Evolutionary conservation across 1,140 invertebrate genomes (phyloP).

Genomic region (Solenopsis fugax): DNA sequence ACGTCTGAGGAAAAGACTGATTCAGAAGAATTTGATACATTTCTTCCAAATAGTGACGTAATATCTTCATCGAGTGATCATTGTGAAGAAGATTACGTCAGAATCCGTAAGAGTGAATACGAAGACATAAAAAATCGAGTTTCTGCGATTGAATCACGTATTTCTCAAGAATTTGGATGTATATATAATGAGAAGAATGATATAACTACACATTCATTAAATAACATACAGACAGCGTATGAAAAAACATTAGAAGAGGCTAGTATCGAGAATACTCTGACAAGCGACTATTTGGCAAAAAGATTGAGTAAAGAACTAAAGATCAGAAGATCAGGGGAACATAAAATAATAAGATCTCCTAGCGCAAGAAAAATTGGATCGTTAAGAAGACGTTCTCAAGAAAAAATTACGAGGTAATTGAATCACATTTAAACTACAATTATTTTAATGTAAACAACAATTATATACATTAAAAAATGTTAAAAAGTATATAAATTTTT

Average conservation of each 20-base stretch:
- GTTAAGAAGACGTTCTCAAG: slow-evolving; percentile 90
- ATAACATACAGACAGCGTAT: slow-evolving; percentile 89
- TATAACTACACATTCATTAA: slow-evolving; percentile 76
- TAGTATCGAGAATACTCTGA: slow-evolving; percentile 87
- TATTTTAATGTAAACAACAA: not conserved
- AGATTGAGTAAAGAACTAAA: slow-evolving; percentile 91
- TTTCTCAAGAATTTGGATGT: slow-evolving; percentile 90
- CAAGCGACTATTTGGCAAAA: slow-evolving; percentile 90
- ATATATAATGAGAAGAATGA: slow-evolving; percentile 79
- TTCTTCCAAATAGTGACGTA: slow-evolving; percentile 36
- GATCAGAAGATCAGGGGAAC: slow-evolving; percentile 89
- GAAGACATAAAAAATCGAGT: slow-evolving; percentile 92
- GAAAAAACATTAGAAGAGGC: slow-evolving; percentile 91
- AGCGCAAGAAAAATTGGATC: slow-evolving; percentile 93
- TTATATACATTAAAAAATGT: not conserved
- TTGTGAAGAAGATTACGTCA: slow-evolving; percentile 88
- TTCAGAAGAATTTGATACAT: slow-evolving; percentile 65
- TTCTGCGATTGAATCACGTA: slow-evolving; percentile 89
- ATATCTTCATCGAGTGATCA: slow-evolving; percentile 57
- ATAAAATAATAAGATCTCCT: slow-evolving; percentile 92
- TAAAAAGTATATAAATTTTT: slow-evolving; percentile 29
- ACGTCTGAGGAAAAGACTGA: slow-evolving; percentile 43
- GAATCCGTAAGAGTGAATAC: slow-evolving; percentile 91
- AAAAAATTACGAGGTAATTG: slow-evolving; percentile 82
- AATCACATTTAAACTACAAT: slow-evolving; percentile 9